A percentile compares a stretch with the other conserved stretches of the same genome.
Evolutionary conservation across 2,797 vertebrate species (phyloP).

Genomic region (Botia kubotai): DNA sequence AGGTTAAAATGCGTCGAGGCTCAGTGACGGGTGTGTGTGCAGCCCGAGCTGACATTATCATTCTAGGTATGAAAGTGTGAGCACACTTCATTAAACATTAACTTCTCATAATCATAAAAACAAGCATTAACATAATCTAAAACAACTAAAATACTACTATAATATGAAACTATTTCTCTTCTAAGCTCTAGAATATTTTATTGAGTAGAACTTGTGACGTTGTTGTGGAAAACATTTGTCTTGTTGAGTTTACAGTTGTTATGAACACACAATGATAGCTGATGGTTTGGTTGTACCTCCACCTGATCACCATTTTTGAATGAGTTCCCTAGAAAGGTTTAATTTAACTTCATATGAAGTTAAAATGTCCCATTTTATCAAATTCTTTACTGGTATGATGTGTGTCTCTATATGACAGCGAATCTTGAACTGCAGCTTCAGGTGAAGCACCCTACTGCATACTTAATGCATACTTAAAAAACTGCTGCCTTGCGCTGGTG

Average conservation of each 20-base stretch:
- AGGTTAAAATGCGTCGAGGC: constrained; percentile 24
- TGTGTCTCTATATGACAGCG: constrained; percentile 1
- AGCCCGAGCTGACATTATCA: neutral
- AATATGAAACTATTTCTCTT: too few relatives aligned
- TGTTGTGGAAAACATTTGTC: too few relatives aligned
- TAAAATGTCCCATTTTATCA: constrained; percentile 12
- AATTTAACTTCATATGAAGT: neutral
- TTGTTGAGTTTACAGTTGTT: too few relatives aligned
- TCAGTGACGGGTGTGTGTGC: constrained; percentile 28
- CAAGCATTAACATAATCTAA: neutral
- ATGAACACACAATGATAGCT: neutral
- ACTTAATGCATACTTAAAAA: neutral
- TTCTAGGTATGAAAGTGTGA: constrained; percentile 14
- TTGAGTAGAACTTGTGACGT: too few relatives aligned
- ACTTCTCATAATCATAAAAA: neutral
- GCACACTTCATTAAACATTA: neutral
- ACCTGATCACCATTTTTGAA: neutral
- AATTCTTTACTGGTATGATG: constrained; percentile 8
- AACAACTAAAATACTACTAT: too few relatives aligned
- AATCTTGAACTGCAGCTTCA: constrained; percentile 1
- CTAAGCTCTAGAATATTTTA: too few relatives aligned
- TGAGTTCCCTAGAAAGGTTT: neutral
- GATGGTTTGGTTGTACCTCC: neutral
- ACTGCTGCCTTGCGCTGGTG: constrained; percentile 3
- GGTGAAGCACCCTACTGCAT: neutral